Conservation (phyloP, 2,888 invertebrate species). For the Lasioglossum zephyrum region DNA sequence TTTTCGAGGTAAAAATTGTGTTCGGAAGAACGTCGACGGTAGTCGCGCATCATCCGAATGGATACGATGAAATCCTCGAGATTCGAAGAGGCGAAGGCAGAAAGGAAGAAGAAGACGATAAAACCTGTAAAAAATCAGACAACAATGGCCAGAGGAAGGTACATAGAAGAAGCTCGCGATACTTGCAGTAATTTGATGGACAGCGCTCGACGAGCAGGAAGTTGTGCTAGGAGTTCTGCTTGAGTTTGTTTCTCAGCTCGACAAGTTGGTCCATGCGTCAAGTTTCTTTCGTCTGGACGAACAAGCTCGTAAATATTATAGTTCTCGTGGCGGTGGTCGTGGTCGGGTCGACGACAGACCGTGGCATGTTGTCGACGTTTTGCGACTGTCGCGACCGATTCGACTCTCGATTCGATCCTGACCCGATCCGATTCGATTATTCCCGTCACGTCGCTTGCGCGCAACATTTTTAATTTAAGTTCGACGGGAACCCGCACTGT, state of each 20-base stretch:
- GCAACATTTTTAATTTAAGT: conserved; percentile 72
- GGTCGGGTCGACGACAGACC: background rate
- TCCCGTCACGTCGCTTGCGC: conserved; percentile 60
- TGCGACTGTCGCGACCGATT: background rate
- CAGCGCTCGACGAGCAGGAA: background rate
- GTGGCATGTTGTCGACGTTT: background rate
- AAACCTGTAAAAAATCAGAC: background rate
- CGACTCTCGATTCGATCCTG: conserved; percentile 1
- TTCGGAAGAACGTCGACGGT: background rate
- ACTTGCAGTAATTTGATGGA: background rate
- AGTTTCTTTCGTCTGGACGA: background rate
- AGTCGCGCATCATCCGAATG: background rate
- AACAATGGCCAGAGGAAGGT: background rate
- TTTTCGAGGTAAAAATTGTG: background rate
- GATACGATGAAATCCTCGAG: background rate
- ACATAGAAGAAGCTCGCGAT: background rate
- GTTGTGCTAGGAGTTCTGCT: background rate
- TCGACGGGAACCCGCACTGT: conserved; percentile 49
- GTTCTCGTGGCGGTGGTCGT: background rate
- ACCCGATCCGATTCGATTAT: conserved; percentile 45
- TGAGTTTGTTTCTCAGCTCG: background rate
- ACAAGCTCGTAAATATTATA: conserved; percentile 26
- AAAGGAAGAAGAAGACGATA: background rate
- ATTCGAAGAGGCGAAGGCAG: background rate
- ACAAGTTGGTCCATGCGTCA: conserved; percentile 7